Evolutionary conservation across 2,113 vertebrate species (phyloP).

Genomic region (Mastomys natalensis): DNA sequence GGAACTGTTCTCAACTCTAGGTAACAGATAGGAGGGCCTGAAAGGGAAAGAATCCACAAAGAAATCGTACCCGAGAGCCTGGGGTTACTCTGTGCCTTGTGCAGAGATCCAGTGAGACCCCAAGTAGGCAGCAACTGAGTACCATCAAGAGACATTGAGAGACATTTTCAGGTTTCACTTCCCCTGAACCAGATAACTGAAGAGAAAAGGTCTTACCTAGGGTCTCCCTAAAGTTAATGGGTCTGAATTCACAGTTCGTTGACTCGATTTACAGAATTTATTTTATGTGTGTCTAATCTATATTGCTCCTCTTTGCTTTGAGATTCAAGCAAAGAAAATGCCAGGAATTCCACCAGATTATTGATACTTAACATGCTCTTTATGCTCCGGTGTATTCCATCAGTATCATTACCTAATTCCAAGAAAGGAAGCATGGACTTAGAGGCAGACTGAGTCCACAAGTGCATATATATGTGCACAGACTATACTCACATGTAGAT

Average conservation of each 20-base stretch:
- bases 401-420: constrained; percentile 4
- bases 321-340: constrained; percentile 54
- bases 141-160: constrained; percentile 60
- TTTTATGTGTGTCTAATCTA: constrained; percentile 57
- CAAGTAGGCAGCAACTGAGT: constrained; percentile 49
- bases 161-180: constrained; percentile 63
- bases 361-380: not conserved
- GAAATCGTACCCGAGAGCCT: not conserved
- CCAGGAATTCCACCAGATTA: constrained; percentile 23
- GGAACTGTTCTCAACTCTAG: not conserved
- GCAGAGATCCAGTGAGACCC: not conserved
- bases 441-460: not conserved
- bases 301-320: constrained; percentile 45
- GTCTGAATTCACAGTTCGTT: constrained; percentile 68
- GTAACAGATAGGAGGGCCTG: not conserved
- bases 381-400: not conserved
- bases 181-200: constrained; percentile 35
- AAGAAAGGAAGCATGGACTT: constrained; percentile 17
- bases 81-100: not conserved
- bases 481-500: not conserved
- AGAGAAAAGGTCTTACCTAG: constrained; percentile 67
- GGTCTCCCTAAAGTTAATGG: constrained; percentile 72
- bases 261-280: constrained; percentile 67
- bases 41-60: not conserved
- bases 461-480: not conserved